A percentile compares a stretch with the other conserved stretches of the same genome.
phyloP scores from a whole-genome alignment of 2,113 vertebrate genomes.

The Brachyhypopomus gauderio region DNA sequence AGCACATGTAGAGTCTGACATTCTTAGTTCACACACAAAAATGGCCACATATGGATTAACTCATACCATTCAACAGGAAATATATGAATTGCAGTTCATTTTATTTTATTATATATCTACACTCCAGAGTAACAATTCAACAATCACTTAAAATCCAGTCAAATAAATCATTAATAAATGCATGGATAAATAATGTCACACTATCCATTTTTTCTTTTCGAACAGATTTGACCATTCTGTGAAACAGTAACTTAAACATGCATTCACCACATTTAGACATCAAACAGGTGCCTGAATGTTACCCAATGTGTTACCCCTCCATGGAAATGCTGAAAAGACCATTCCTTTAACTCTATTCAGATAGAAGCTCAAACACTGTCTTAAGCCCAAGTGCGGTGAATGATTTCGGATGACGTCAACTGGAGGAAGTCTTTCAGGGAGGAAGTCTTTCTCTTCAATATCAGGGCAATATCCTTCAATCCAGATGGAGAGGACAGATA shows the following conservation, averaged over 20 bases:
- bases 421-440: too few species aligned
- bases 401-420: neutral
- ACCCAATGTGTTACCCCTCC: neutral
- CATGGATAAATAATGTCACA: neutral
- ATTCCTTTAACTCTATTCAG: neutral
- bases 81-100: too few species aligned
- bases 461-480: neutral
- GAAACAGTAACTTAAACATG: neutral
- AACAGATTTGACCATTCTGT: neutral
- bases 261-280: neutral
- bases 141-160: neutral
- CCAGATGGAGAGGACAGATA: constrained; percentile 11
- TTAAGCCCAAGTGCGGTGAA: neutral
- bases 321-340: neutral
- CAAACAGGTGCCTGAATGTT: neutral
- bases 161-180: neutral
- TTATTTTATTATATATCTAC: constrained; percentile 11
- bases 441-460: constrained; percentile 6
- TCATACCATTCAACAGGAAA: too few species aligned
- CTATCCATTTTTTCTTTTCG: neutral
- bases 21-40: too few species aligned
- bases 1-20: too few species aligned
- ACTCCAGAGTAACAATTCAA: constrained; percentile 9
- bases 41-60: too few species aligned
- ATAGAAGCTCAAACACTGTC: neutral